Conservation (phyloP, 2,888 invertebrate species). For the Venusia cambrica region DNA sequence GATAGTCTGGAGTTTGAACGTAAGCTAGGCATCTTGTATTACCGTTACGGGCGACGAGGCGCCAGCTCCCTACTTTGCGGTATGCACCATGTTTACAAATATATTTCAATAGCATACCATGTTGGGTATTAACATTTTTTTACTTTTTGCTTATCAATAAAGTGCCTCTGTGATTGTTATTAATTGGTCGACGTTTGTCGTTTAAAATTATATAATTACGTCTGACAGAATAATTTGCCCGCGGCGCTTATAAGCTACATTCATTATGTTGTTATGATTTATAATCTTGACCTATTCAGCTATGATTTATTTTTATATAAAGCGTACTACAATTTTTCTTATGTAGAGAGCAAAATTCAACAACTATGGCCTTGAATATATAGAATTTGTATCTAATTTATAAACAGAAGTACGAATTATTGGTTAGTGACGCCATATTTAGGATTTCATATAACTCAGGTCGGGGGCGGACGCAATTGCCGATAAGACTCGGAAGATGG, state of each 20-base stretch:
- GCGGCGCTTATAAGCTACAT: slow-evolving; percentile 12
- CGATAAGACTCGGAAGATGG: slow-evolving; percentile 52
- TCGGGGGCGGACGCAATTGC: slow-evolving; percentile 53
- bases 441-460: slow-evolving; percentile 46
- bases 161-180: slow-evolving; percentile 9
- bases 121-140: slow-evolving; percentile 5
- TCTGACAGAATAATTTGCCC: slow-evolving; percentile 14
- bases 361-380: too few species aligned
- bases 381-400: too few species aligned
- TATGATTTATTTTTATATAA: slow-evolving; percentile 2
- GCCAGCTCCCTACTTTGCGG: slow-evolving; percentile 46
- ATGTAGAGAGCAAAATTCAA: too few species aligned
- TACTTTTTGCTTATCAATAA: not conserved
- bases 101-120: slow-evolving; percentile 31
- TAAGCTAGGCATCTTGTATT: slow-evolving; percentile 69
- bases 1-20: slow-evolving; percentile 50
- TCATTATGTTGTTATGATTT: slow-evolving; percentile 14
- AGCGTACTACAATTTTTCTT: too few species aligned
- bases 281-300: slow-evolving; percentile 11
- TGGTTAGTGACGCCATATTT: slow-evolving; percentile 6
- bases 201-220: slow-evolving; percentile 15
- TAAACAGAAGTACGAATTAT: too few species aligned
- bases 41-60: slow-evolving; percentile 73
- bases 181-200: slow-evolving; percentile 16
- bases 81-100: slow-evolving; percentile 33